Percentiles rank a stretch among this genome's conserved stretches.
Evolutionary conservation across 2,888 invertebrate species (phyloP).

Genomic region (Cephonodes hylas): DNA sequence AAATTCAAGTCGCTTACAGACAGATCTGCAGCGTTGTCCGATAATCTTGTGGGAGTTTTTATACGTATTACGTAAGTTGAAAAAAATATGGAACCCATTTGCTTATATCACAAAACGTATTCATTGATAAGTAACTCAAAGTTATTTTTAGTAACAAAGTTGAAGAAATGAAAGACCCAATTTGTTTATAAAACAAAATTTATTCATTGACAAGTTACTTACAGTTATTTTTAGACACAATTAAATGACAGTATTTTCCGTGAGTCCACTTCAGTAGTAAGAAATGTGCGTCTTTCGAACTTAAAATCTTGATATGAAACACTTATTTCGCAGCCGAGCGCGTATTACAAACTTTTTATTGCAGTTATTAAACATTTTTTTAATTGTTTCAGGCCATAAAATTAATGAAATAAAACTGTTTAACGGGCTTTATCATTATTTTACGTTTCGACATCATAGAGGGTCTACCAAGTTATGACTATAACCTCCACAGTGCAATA

Average conservation of each 20-base stretch:
- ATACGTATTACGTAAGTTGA: too few species aligned
- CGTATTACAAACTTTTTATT: background rate
- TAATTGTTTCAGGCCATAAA: background rate
- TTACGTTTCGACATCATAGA: too few species aligned
- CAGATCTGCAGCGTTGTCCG: too few species aligned
- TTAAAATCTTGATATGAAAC: slow-evolving; percentile 6
- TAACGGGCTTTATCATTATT: too few species aligned
- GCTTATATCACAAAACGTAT: too few species aligned
- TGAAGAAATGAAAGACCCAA: background rate
- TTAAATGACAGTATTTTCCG: background rate
- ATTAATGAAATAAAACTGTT: too few species aligned
- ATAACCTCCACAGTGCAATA: too few species aligned
- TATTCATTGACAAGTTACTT: slow-evolving; percentile 3
- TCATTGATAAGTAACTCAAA: background rate
- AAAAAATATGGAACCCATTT: too few species aligned
- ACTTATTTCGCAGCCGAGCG: background rate
- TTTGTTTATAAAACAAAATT: background rate
- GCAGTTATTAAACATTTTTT: too few species aligned
- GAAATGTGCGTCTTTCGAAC: background rate
- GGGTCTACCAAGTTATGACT: too few species aligned
- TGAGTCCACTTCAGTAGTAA: background rate
- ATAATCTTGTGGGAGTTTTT: too few species aligned
- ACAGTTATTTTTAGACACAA: slow-evolving; percentile 1
- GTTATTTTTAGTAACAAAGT: background rate
- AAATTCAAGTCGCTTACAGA: too few species aligned